A percentile compares a stretch with the other conserved stretches of the same genome.
phyloP scores from a whole-genome alignment of 1,140 invertebrate genomes.

The Leptinotarsa defecta region DNA sequence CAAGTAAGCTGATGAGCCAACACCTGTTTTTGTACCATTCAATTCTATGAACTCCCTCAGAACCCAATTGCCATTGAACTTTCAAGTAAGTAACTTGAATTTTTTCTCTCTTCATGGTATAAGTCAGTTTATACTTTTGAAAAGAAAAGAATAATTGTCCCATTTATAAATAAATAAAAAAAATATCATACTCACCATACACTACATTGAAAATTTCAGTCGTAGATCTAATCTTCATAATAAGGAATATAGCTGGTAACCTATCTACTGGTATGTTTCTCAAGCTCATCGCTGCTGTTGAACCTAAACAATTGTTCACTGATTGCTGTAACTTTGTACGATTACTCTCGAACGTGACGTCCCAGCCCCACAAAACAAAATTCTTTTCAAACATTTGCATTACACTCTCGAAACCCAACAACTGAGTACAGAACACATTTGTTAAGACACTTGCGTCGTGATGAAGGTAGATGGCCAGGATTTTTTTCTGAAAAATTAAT shows the following conservation, averaged over 20 bases:
- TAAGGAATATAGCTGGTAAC: conserved; percentile 84
- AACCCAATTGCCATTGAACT: too few relatives aligned
- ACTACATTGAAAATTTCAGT: conserved; percentile 89
- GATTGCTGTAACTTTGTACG: conserved; percentile 72
- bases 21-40: too few relatives aligned
- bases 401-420: conserved; percentile 87
- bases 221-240: conserved; percentile 83
- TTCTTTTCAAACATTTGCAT: conserved; percentile 84
- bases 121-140: background rate
- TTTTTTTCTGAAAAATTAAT: conserved; percentile 75
- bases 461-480: conserved; percentile 91
- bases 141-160: background rate
- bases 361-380: conserved; percentile 95
- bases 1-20: too few relatives aligned
- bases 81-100: too few relatives aligned
- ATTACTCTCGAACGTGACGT: conserved; percentile 86
- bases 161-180: background rate
- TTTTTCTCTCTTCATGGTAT: too few relatives aligned
- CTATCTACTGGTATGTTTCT: conserved; percentile 79
- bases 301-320: conserved; percentile 70
- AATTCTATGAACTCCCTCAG: too few relatives aligned
- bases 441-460: conserved; percentile 91
- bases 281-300: conserved; percentile 72
- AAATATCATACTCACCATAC: conserved; percentile 63
- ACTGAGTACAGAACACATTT: conserved; percentile 95